Conservation (phyloP, 2,113 vertebrate species). For the Panthera leo region DNA sequence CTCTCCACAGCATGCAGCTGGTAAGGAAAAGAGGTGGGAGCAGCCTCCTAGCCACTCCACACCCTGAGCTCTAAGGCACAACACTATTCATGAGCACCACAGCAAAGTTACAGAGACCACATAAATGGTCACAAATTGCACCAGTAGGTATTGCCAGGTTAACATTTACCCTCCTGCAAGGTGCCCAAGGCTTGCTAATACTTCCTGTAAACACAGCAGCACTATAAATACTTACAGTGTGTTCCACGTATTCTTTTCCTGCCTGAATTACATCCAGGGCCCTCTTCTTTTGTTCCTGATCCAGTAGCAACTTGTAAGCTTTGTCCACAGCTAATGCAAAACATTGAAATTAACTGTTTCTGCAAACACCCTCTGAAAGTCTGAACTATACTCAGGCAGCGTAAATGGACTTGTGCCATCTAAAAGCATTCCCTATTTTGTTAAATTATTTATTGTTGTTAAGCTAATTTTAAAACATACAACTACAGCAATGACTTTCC, state of each 20-base stretch:
- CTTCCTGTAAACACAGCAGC: conserved; percentile 73
- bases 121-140: neutral
- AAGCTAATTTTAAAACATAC: conserved; percentile 57
- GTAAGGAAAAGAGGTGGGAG: neutral
- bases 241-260: conserved; percentile 97
- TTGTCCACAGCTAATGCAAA: conserved; percentile 96
- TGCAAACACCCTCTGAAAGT: conserved; percentile 76
- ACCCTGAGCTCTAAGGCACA: neutral
- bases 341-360: conserved; percentile 78
- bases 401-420: conserved; percentile 57
- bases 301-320: conserved; percentile 96
- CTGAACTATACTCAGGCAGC: conserved; percentile 77
- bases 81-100: neutral
- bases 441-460: conserved; percentile 60
- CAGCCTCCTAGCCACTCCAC: neutral
- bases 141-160: neutral
- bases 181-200: conserved; percentile 59
- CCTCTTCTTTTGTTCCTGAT: conserved; percentile 98
- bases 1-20: neutral
- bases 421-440: conserved; percentile 68
- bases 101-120: neutral
- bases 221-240: conserved; percentile 91
- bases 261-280: conserved; percentile 97
- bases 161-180: conserved; percentile 47
- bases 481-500: conserved; percentile 56